These are phyloP conservation scores for Solenopsis invicta DNA, from an alignment of 1,140 invertebrate species.

Conservation along the genomic window DNA sequence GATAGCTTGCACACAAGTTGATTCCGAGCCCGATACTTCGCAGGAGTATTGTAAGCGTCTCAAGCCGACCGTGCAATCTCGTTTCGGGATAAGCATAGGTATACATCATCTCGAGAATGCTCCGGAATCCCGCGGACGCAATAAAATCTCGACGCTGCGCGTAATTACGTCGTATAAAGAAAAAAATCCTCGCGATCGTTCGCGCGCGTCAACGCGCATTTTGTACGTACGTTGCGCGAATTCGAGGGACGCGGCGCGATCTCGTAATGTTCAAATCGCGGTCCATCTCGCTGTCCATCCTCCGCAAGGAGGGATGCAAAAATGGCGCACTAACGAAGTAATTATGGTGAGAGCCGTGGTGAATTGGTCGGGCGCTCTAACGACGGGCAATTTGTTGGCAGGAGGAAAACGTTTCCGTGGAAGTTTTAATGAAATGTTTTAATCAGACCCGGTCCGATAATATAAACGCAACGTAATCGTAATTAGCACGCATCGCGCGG, in stretches of 20 bases:
- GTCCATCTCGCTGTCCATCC: constrained; percentile 31
- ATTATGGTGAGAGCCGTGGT: constrained; percentile 55
- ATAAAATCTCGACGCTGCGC: constrained; percentile 43
- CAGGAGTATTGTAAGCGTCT: neutral
- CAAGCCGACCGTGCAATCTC: constrained; percentile 13
- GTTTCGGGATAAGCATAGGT: constrained; percentile 1
- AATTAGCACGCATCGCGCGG: constrained; percentile 58
- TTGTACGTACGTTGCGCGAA: neutral
- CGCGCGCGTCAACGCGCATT: neutral
- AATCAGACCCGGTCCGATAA: constrained; percentile 56
- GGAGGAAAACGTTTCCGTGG: constrained; percentile 48
- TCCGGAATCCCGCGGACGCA: constrained; percentile 14
- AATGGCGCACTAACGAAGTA: constrained; percentile 58
- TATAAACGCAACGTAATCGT: constrained; percentile 63
- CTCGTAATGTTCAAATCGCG: constrained; percentile 1
- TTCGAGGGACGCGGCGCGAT: constrained; percentile 28
- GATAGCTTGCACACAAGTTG: neutral
- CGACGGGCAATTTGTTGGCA: constrained; percentile 51
- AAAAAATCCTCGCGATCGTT: neutral
- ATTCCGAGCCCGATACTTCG: neutral
- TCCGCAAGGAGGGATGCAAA: constrained; percentile 15
- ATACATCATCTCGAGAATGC: constrained; percentile 7
- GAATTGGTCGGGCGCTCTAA: constrained; percentile 47
- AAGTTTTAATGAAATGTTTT: constrained; percentile 62
- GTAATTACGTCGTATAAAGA: constrained; percentile 30